phyloP scores from a whole-genome alignment of 1,140 invertebrate species.

The Penaeus japonicus region DNA sequence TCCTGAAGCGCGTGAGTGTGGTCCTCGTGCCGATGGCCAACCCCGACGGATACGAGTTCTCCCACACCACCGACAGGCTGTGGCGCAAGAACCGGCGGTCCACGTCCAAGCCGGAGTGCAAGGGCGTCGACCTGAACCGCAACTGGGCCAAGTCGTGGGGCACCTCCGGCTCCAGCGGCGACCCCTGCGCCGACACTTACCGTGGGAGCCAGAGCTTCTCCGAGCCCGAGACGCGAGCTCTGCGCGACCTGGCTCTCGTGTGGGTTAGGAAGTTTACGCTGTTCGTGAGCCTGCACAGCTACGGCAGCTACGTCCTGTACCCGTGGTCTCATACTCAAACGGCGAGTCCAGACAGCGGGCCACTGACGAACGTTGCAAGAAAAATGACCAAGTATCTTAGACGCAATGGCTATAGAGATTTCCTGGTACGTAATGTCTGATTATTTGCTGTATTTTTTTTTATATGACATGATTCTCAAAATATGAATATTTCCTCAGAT shows the following conservation, averaged over 20 bases:
- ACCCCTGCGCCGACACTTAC: constrained; percentile 61
- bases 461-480: too few species aligned
- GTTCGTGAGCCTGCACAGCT: constrained; percentile 86
- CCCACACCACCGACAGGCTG: constrained; percentile 58
- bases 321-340: constrained; percentile 80
- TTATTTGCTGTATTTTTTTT: too few species aligned
- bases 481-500: too few species aligned
- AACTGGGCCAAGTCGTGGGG: constrained; percentile 58
- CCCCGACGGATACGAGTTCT: constrained; percentile 59
- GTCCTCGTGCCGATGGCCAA: constrained; percentile 61
- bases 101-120: constrained; percentile 14
- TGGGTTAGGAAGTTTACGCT: constrained; percentile 68
- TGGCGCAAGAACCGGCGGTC: constrained; percentile 60
- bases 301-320: constrained; percentile 85
- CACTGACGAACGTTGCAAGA: neutral
- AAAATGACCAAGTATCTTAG: neutral
- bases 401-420: too few species aligned
- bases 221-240: constrained; percentile 62
- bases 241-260: constrained; percentile 57
- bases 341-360: neutral
- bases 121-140: constrained; percentile 61
- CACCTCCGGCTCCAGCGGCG: neutral
- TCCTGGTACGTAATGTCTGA: too few species aligned
- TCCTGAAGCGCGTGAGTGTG: constrained; percentile 77
- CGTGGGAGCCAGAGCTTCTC: constrained; percentile 65